Conservation (phyloP, 2,888 invertebrate species). For the Abscondita cerata region DNA sequence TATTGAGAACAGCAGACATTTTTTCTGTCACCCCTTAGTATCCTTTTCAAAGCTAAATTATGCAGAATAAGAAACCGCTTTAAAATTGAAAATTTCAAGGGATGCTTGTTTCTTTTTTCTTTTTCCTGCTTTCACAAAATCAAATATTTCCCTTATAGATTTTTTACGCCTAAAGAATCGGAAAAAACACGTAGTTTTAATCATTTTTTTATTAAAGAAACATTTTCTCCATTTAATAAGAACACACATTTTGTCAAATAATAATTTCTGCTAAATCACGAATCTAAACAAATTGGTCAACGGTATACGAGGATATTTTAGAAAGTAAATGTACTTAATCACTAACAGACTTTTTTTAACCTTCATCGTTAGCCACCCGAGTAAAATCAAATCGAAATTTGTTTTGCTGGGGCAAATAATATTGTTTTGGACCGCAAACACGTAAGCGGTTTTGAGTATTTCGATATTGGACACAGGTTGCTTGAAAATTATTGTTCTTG, state of each 20-base stretch:
- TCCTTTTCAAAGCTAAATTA: constrained; percentile 28
- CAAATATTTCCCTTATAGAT: constrained; percentile 31
- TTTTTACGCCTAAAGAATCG: neutral
- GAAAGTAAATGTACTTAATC: constrained; percentile 14
- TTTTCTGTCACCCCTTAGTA: constrained; percentile 22
- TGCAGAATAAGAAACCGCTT: constrained; percentile 31
- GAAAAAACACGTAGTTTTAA: constrained; percentile 26
- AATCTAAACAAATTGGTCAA: constrained; percentile 53
- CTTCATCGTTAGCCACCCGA: too few species aligned
- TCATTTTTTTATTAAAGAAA: constrained; percentile 65
- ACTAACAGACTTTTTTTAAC: too few species aligned
- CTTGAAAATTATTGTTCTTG: constrained; percentile 33
- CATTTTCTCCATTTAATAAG: constrained; percentile 63
- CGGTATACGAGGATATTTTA: constrained; percentile 41
- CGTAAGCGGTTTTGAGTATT: too few species aligned
- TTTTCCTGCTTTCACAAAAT: constrained; percentile 20
- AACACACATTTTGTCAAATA: constrained; percentile 62
- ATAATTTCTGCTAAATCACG: constrained; percentile 31
- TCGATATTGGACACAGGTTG: constrained; percentile 23
- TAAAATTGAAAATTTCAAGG: constrained; percentile 30
- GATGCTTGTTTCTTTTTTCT: constrained; percentile 20
- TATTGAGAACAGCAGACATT: constrained; percentile 16
- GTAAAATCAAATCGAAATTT: too few species aligned
- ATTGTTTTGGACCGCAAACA: too few species aligned
- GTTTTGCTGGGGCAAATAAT: too few species aligned